phyloP scores from a whole-genome alignment of 2,113 vertebrate genomes.

The Chaenocephalus aceratus region DNA sequence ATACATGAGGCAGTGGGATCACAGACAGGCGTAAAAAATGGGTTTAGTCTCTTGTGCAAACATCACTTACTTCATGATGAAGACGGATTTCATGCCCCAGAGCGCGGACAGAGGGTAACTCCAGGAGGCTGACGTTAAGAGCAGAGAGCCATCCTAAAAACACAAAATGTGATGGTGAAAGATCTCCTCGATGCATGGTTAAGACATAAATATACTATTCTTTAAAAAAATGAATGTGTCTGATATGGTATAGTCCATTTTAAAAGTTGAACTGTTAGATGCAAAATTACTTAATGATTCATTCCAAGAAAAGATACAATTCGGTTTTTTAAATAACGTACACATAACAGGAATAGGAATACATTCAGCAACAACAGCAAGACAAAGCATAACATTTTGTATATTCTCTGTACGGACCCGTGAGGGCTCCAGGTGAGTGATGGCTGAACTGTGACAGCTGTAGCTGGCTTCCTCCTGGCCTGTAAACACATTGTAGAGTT shows the following conservation, averaged over 20 bases:
- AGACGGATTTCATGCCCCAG: constrained; percentile 99
- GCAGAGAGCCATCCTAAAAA: constrained; percentile 93
- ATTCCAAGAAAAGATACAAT: not conserved
- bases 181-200: not conserved
- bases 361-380: not conserved
- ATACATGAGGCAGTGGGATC: constrained; percentile 29
- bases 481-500: constrained; percentile 98
- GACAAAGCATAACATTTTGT: not conserved
- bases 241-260: not conserved
- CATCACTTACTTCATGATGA: constrained; percentile 97
- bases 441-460: constrained; percentile 96
- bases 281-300: no score
- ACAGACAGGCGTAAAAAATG: not conserved
- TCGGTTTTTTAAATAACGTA: not conserved
- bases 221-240: not conserved
- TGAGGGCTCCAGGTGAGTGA: constrained; percentile 97
- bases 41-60: constrained; percentile 7
- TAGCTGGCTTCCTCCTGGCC: constrained; percentile 99
- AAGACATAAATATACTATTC: not conserved
- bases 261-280: not conserved
- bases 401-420: constrained; percentile 83
- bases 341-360: not conserved
- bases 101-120: constrained; percentile 96
- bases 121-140: constrained; percentile 97
- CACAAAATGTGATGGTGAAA: constrained; percentile 1